phyloP scores from a whole-genome alignment of 2,797 vertebrate genomes.

The Sibirionetta formosa region DNA sequence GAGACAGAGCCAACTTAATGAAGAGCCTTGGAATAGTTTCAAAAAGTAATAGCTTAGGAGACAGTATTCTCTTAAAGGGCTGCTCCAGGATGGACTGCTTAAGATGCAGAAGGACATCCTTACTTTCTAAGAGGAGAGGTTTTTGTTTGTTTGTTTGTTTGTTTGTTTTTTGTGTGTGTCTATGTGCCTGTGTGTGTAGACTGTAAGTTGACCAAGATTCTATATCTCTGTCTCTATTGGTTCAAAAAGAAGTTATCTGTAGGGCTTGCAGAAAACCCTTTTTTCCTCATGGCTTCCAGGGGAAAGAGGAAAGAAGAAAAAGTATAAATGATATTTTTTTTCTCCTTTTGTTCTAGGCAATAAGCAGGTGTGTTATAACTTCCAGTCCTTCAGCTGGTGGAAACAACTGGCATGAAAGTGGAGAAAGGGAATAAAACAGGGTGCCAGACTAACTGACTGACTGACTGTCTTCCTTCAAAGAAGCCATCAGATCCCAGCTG shows the following conservation, averaged over 20 bases:
- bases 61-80: background rate
- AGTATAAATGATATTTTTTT: background rate
- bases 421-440: background rate
- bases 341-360: background rate
- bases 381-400: background rate
- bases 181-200: background rate
- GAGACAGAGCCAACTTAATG: background rate
- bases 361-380: background rate
- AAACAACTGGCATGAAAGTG: background rate
- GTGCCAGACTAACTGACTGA: background rate
- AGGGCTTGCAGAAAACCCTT: background rate
- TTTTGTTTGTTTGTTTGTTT: background rate
- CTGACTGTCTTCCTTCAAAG: background rate
- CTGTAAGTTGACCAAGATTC: background rate
- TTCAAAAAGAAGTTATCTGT: background rate
- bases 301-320: background rate
- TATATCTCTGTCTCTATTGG: background rate
- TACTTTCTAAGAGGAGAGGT: background rate
- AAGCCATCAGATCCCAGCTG: background rate
- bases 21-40: background rate
- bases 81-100: background rate
- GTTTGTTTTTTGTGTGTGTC: no score
- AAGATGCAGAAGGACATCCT: background rate
- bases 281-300: rapidly evolving
- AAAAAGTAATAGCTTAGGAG: background rate